Evolutionary conservation across 2,797 vertebrate species (phyloP).

Genomic region (Centroberyx gerrardi): DNA sequence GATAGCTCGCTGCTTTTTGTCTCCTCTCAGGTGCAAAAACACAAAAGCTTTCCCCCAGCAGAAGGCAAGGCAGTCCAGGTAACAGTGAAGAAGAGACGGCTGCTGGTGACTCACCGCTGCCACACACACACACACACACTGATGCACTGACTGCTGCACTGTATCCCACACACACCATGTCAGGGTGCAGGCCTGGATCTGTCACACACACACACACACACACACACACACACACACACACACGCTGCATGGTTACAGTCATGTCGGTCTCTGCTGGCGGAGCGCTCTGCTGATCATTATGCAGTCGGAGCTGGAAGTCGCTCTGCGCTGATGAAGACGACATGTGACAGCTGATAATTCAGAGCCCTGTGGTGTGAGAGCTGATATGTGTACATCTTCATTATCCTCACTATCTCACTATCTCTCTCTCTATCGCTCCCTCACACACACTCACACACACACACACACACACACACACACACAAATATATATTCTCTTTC

Average conservation of each 20-base stretch:
- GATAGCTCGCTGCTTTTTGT: constrained; percentile 12
- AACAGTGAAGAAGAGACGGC: neutral
- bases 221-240: too few species aligned
- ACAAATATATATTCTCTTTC: too few species aligned
- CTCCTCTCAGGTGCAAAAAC: constrained; percentile 40
- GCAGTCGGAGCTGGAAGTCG: neutral
- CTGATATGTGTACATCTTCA: constrained; percentile 4
- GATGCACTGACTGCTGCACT: constrained; percentile 5
- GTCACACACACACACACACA: too few species aligned
- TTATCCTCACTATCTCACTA: neutral
- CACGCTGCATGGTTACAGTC: too few species aligned
- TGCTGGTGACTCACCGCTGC: constrained; percentile 43
- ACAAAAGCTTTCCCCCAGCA: constrained; percentile 19
- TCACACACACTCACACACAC: neutral
- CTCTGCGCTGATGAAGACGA: constrained; percentile 1
- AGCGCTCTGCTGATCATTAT: neutral
- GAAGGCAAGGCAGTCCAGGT: constrained; percentile 37
- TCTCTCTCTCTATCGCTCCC: neutral
- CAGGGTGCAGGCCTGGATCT: neutral
- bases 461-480: too few species aligned
- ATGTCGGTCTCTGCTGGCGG: too few species aligned
- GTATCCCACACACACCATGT: neutral
- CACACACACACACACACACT: neutral
- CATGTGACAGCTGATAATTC: constrained; percentile 23
- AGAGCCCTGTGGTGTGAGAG: constrained; percentile 5